Conservation (phyloP, 2,113 vertebrate species). For the Symphodus melops region DNA sequence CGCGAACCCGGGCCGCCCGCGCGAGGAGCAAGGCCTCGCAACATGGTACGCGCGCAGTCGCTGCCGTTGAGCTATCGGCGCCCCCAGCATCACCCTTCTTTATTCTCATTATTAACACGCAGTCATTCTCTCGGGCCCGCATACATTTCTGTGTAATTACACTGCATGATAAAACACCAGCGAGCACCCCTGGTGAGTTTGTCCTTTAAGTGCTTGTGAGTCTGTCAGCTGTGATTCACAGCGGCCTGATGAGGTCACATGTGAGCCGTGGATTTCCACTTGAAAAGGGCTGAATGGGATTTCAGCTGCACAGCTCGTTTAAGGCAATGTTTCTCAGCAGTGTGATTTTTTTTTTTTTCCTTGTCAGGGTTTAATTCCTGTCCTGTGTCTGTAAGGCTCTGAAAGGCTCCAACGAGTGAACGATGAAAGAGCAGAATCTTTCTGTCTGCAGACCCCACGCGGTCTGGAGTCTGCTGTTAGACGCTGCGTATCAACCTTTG, state of each 20-base stretch:
- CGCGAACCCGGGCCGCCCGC: too few relatives aligned
- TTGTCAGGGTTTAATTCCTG: slow-evolving; percentile 5
- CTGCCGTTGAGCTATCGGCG: too few relatives aligned
- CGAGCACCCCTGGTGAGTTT: too few relatives aligned
- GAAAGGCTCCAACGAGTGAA: neutral
- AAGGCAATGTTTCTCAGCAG: neutral
- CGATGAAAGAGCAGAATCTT: neutral
- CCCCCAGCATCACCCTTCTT: neutral
- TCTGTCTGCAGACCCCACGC: neutral
- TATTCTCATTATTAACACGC: neutral
- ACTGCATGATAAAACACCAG: too few relatives aligned
- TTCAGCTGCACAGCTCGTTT: slow-evolving; percentile 3
- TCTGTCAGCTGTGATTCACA: neutral
- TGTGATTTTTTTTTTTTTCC: neutral
- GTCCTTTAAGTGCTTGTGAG: neutral
- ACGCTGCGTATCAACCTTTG: too few relatives aligned
- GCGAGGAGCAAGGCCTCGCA: too few relatives aligned
- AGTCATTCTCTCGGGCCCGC: neutral
- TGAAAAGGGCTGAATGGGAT: slow-evolving; percentile 10
- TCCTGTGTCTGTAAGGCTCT: neutral
- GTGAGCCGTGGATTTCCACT: slow-evolving; percentile 22
- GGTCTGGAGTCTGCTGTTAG: too few relatives aligned
- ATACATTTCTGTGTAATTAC: neutral
- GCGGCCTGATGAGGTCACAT: neutral
- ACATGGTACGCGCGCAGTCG: too few relatives aligned